These are phyloP conservation scores for Leptopilina clavipes DNA, from an alignment of 1,140 invertebrate species.

Conservation along the genomic window DNA sequence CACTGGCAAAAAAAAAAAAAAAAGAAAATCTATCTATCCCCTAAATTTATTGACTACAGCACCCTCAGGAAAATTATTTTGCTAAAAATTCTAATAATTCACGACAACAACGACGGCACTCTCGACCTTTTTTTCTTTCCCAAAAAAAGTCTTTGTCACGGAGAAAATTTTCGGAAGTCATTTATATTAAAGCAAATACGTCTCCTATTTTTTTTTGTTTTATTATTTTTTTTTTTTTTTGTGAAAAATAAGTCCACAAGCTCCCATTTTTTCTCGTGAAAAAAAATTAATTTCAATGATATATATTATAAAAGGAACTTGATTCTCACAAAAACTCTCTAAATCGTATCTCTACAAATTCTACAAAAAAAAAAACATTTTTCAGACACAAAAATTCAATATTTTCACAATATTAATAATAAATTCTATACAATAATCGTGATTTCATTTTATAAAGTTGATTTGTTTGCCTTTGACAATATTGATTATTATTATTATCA, in stretches of 20 bases:
- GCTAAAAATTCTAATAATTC: slow-evolving; percentile 8
- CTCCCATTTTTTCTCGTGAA: background rate
- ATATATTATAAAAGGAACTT: background rate
- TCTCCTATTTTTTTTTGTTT: no score
- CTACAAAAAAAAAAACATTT: background rate
- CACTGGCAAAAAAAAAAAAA: background rate
- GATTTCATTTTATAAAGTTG: background rate
- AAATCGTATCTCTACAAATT: slow-evolving; percentile 1
- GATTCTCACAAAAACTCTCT: background rate
- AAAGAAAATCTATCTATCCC: background rate
- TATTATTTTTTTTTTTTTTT: no score
- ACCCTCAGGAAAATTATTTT: background rate
- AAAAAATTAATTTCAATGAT: background rate
- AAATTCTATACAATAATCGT: no score
- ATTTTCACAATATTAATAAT: no score
- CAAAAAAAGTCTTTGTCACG: slow-evolving; percentile 9
- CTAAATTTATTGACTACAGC: background rate
- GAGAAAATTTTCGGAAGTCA: slow-evolving; percentile 26
- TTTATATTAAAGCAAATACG: background rate
- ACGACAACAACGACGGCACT: slow-evolving; percentile 7
- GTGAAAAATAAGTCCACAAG: slow-evolving; percentile 5
- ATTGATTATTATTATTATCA: slow-evolving; percentile 5
- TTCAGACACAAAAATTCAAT: background rate
- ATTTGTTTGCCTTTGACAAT: background rate
- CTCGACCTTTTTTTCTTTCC: background rate